phyloP scores from a whole-genome alignment of 2,113 vertebrate genomes.

The Lepisosteus oculatus region DNA sequence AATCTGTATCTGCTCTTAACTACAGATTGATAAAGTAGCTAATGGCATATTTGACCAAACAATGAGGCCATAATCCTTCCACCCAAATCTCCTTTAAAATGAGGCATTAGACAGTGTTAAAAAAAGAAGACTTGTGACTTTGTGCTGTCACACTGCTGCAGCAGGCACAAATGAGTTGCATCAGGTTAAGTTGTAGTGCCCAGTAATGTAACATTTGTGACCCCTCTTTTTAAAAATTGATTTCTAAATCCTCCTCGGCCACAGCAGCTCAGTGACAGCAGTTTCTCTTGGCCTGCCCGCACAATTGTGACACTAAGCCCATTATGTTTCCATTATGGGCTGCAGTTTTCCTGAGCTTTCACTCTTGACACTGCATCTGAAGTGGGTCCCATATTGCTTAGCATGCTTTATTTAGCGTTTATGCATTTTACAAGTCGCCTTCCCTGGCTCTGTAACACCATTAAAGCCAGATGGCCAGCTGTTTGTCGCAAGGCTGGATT shows the following conservation, averaged over 20 bases:
- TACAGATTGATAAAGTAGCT: constrained; percentile 76
- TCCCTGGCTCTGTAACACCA: constrained; percentile 37
- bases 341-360: constrained; percentile 66
- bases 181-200: too few species aligned
- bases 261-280: constrained; percentile 52
- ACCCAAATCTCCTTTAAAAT: constrained; percentile 43
- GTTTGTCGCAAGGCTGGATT: too few species aligned
- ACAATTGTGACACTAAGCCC: constrained; percentile 70
- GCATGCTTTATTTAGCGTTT: constrained; percentile 42
- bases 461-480: constrained; percentile 43
- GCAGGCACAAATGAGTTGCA: constrained; percentile 12
- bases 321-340: constrained; percentile 73
- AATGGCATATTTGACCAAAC: constrained; percentile 58
- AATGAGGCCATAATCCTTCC: constrained; percentile 47
- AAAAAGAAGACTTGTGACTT: constrained; percentile 30
- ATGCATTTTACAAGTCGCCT: constrained; percentile 40
- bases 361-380: constrained; percentile 63
- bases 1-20: constrained; percentile 83
- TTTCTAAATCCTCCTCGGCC: constrained; percentile 50
- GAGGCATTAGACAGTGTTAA: constrained; percentile 51
- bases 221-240: neutral
- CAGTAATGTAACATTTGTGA: neutral
- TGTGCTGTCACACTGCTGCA: constrained; percentile 23
- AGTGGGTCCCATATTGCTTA: constrained; percentile 29
- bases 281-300: constrained; percentile 49